A percentile compares a stretch with the other conserved stretches of the same genome.
phyloP scores from a whole-genome alignment of 2,888 invertebrate genomes.

The Tanytarsus gracilentus region DNA sequence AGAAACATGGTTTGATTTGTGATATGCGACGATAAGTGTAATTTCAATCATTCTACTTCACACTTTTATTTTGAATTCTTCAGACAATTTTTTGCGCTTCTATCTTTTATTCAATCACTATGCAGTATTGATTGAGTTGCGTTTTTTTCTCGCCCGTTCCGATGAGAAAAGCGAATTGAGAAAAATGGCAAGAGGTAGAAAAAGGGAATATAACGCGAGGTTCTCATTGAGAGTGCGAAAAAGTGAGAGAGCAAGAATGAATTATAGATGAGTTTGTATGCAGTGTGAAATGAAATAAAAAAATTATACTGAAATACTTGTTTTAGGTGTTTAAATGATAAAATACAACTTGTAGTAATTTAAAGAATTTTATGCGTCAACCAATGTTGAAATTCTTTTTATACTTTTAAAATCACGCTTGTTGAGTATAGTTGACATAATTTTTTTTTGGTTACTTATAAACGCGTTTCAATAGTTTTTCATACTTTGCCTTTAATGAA shows the following conservation, averaged over 20 bases:
- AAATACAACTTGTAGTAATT: slow-evolving; percentile 28
- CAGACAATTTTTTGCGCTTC: too few species aligned
- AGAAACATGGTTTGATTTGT: too few species aligned
- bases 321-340: slow-evolving; percentile 20
- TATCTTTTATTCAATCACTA: too few species aligned
- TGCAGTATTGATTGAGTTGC: too few species aligned
- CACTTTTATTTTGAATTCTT: too few species aligned
- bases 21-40: too few species aligned
- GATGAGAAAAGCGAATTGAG: too few species aligned
- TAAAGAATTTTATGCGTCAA: slow-evolving; percentile 29
- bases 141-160: too few species aligned
- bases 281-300: slow-evolving; percentile 7
- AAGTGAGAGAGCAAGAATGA: slow-evolving; percentile 16
- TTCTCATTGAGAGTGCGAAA: too few species aligned
- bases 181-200: too few species aligned
- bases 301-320: slow-evolving; percentile 20
- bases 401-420: slow-evolving; percentile 29
- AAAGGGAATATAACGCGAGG: too few species aligned
- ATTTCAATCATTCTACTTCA: too few species aligned
- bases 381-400: slow-evolving; percentile 11
- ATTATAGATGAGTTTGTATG: slow-evolving; percentile 23
- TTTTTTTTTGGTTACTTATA: slow-evolving; percentile 3
- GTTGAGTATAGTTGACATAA: slow-evolving; percentile 25
- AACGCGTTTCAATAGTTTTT: background rate
- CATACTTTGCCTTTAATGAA: slow-evolving; percentile 15